phyloP scores from a whole-genome alignment of 2,797 vertebrate species.

The Epinephelus coioides region DNA sequence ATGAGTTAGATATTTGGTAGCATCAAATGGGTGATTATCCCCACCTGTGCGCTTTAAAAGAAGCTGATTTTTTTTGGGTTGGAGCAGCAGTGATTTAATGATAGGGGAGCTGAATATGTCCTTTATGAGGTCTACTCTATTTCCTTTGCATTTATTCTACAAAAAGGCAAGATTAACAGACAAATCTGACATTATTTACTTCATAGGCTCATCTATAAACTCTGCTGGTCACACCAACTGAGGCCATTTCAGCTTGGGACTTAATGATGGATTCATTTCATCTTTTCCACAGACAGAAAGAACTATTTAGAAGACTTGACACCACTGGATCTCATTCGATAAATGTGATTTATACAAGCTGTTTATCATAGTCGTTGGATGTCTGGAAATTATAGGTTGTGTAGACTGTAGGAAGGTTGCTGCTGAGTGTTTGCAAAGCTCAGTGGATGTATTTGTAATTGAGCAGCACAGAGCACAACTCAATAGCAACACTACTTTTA shows the following conservation, averaged over 20 bases:
- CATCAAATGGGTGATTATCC: constrained; percentile 41
- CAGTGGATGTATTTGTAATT: constrained; percentile 20
- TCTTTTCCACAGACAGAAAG: constrained; percentile 2
- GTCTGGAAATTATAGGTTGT: constrained; percentile 21
- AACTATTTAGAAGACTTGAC: constrained; percentile 1
- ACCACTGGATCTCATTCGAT: constrained; percentile 19
- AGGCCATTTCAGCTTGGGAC: constrained; percentile 17
- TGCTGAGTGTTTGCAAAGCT: constrained; percentile 6
- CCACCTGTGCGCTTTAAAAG: constrained; percentile 14
- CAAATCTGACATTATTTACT: constrained; percentile 9
- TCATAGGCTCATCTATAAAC: constrained; percentile 1
- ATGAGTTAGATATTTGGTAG: constrained; percentile 11
- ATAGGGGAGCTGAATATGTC: constrained; percentile 7
- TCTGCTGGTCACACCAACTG: constrained; percentile 1
- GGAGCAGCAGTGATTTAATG: constrained; percentile 29
- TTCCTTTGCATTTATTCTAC: constrained; percentile 10
- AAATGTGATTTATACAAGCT: constrained; percentile 33
- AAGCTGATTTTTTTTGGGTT: constrained; percentile 19
- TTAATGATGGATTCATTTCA: constrained; percentile 11
- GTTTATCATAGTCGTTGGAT: constrained; percentile 21
- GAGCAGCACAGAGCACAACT: constrained; percentile 7
- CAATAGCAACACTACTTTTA: not conserved
- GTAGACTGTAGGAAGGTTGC: not conserved
- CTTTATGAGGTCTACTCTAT: constrained; percentile 11
- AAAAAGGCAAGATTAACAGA: constrained; percentile 16